These are phyloP conservation scores for Sebastes paucispinis DNA, from an alignment of 2,797 vertebrate species.

Conservation along the genomic window DNA sequence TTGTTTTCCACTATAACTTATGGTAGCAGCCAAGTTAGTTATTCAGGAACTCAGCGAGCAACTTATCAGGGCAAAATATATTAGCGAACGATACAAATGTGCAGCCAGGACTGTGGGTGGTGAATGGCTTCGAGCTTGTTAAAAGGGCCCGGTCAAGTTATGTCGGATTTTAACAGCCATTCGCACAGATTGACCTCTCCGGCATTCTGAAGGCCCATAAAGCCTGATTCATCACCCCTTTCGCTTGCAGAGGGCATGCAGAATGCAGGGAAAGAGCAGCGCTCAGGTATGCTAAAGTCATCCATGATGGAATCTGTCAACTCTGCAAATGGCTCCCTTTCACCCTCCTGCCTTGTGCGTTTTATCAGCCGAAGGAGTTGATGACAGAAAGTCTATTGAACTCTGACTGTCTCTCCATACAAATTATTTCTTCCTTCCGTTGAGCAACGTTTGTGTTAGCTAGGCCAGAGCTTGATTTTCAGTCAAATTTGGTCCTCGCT, in stretches of 20 bases:
- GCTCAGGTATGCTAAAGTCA: constrained; percentile 82
- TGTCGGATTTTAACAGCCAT: constrained; percentile 81
- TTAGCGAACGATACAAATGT: constrained; percentile 64
- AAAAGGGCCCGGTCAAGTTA: constrained; percentile 81
- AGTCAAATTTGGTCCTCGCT: constrained; percentile 40
- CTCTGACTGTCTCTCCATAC: constrained; percentile 77
- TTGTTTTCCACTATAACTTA: constrained; percentile 51
- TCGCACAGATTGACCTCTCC: constrained; percentile 77
- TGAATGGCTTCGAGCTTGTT: constrained; percentile 74
- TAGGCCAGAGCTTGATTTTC: constrained; percentile 44
- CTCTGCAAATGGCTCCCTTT: constrained; percentile 77
- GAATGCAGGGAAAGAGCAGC: constrained; percentile 68
- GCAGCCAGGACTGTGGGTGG: constrained; percentile 58
- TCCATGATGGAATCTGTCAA: constrained; percentile 83
- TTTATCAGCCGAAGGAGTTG: constrained; percentile 74
- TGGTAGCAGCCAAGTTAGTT: constrained; percentile 46
- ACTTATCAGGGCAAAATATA: constrained; percentile 60
- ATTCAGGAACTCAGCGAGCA: constrained; percentile 46
- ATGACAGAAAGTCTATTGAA: constrained; percentile 79
- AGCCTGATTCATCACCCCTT: constrained; percentile 79
- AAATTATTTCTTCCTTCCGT: constrained; percentile 68
- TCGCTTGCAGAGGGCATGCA: constrained; percentile 70
- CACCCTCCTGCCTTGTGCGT: constrained; percentile 66
- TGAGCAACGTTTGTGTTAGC: constrained; percentile 65
- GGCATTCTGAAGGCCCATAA: constrained; percentile 79